phyloP scores from a whole-genome alignment of 2,888 invertebrate species.

The Caenorhabditis macrosperma region DNA sequence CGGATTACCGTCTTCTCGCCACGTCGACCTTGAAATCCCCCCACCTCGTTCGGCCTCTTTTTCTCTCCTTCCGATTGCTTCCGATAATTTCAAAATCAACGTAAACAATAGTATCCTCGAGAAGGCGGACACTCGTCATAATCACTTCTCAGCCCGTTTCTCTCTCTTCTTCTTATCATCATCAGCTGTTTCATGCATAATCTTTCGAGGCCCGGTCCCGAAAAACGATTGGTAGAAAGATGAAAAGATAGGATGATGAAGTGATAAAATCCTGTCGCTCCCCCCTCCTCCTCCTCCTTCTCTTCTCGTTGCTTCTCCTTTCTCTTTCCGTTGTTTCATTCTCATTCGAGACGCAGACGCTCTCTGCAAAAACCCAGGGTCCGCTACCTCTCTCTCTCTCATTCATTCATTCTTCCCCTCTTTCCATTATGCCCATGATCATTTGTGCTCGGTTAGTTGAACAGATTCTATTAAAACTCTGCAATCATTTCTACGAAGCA shows the following conservation, averaged over 20 bases:
- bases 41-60: not conserved
- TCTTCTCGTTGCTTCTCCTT: conserved; percentile 6
- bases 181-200: conserved; percentile 50
- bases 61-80: conserved; percentile 21
- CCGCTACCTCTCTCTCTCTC: not conserved
- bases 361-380: conserved; percentile 22
- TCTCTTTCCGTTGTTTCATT: conserved; percentile 9
- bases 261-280: conserved; percentile 34
- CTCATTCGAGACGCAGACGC: conserved; percentile 22
- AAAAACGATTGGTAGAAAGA: conserved; percentile 41
- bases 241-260: conserved; percentile 19
- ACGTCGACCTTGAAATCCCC: conserved; percentile 41
- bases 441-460: conserved; percentile 52
- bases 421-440: conserved; percentile 28
- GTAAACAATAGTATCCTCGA: conserved; percentile 40
- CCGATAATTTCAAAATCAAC: conserved; percentile 26
- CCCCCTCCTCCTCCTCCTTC: conserved; percentile 6
- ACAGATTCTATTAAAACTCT: not conserved
- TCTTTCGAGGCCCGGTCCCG: conserved; percentile 4
- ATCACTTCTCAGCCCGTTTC: conserved; percentile 19
- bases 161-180: conserved; percentile 12
- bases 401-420: conserved; percentile 1
- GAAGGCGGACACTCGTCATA: conserved; percentile 30
- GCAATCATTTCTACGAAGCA: too few species aligned
- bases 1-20: conserved; percentile 26